Evolutionary conservation across 2,113 vertebrate species (phyloP).

Genomic region (Dasyurus viverrinus): DNA sequence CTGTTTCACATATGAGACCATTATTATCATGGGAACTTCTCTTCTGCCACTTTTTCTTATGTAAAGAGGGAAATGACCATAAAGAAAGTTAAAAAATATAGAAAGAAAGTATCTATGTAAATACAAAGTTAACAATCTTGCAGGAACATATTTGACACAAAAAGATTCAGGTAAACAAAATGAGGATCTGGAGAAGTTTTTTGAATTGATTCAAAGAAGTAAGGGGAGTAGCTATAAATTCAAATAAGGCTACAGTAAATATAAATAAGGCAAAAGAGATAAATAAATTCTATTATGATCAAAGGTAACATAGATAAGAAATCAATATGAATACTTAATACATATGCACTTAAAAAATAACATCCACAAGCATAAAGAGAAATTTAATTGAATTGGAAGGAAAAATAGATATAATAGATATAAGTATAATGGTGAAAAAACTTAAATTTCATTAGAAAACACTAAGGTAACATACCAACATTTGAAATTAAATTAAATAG

Average conservation of each 20-base stretch:
- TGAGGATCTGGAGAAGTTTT: not conserved
- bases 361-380: too few species aligned
- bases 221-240: not conserved
- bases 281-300: not conserved
- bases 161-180: not conserved
- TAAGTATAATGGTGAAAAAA: too few species aligned
- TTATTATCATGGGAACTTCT: not conserved
- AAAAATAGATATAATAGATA: too few species aligned
- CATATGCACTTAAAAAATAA: too few species aligned
- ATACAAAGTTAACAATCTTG: not conserved
- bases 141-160: not conserved
- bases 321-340: not conserved
- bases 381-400: too few species aligned
- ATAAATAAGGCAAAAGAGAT: not conserved
- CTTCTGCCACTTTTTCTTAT: not conserved
- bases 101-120: not conserved
- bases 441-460: too few species aligned
- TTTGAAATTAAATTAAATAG: too few species aligned
- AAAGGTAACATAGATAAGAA: not conserved
- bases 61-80: not conserved
- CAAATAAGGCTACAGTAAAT: not conserved
- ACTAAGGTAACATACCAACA: too few species aligned
- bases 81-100: not conserved
- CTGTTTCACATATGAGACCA: not conserved
- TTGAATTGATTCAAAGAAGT: not conserved